Evolutionary conservation across 2,797 vertebrate species (phyloP), one percentile per base, ranked within the genome.

Genomic region (Chromis chromis): DNA sequence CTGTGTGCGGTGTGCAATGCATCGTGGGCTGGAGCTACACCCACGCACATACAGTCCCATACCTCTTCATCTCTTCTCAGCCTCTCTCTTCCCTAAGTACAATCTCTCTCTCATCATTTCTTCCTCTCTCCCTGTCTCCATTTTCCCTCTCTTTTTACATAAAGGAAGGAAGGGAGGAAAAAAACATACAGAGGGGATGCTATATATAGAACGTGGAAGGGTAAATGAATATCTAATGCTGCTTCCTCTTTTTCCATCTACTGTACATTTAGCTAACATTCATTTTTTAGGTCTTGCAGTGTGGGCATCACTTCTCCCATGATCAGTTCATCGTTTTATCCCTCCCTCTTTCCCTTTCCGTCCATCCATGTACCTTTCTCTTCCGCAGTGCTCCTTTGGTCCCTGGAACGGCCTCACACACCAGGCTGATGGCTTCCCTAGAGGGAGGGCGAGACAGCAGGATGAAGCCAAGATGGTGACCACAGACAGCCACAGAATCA

Each of bases 351-450:
- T 91, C 69, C 33, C 10, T 63, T 57, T 57, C 60, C 48, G 58
- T 67, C 74, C 65, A 40, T 75, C 69, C 53, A 42, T 59, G 81
- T 96, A 99, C 98, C 98, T 99, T 99, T 95, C 95, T 96, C 94
- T 97, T 99, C 89, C 96, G 96, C 92, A 96, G 95, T 83, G 95
- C 95, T 95, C 96, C 97, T 96, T 97, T 99, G 92, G 96, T 91
- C 86, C 96, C 96, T 68, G 96, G 97, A 77, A 98, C 89, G 13
- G 97, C 95, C 95, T 99, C 98, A 87, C 97, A 99, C 86, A 98
- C 96, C 89, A 96, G 91, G 93, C 96, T 97, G 94, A 99, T 98
- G 86, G 98, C 97, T 95, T 99, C 98, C 94, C 98, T 99, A 78
- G 85, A 90, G 92, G 79, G 78, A 85, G 82, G 79, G 27, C 6